A percentile compares a stretch with the other conserved stretches of the same genome.
Conservation (phyloP, 2,113 vertebrate genomes). For the Numenius arquata region DNA sequence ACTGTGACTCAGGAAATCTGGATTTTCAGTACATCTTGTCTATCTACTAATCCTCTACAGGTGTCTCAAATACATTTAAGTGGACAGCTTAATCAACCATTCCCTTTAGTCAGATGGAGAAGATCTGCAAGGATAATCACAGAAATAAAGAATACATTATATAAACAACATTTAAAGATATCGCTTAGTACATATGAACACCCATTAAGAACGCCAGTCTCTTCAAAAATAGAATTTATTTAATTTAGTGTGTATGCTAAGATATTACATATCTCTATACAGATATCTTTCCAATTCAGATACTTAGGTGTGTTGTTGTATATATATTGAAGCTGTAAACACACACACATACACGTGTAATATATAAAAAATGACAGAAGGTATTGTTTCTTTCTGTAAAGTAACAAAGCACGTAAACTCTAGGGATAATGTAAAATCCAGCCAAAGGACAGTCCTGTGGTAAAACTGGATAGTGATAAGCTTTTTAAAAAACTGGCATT, state of each 20-base stretch:
- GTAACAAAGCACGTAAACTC: neutral
- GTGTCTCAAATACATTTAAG: neutral
- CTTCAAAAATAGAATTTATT: neutral
- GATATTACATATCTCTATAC: neutral
- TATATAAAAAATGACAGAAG: neutral
- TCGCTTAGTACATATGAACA: neutral
- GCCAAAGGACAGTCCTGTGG: neutral
- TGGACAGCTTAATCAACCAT: neutral
- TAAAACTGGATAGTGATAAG: neutral
- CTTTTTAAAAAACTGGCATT: neutral
- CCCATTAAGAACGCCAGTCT: neutral
- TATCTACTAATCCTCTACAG: neutral
- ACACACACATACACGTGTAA: neutral
- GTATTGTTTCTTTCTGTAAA: neutral
- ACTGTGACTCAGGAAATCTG: neutral
- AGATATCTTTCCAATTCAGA: neutral
- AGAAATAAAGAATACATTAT: neutral
- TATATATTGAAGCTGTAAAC: neutral
- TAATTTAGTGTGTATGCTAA: neutral
- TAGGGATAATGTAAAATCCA: neutral
- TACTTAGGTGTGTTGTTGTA: neutral
- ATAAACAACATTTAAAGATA: neutral
- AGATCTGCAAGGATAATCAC: neutral
- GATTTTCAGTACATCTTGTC: neutral
- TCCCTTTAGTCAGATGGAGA: neutral